These are phyloP conservation scores for Acestrorhynchus altus DNA, from an alignment of 2,797 vertebrate species.

Conservation along the genomic window DNA sequence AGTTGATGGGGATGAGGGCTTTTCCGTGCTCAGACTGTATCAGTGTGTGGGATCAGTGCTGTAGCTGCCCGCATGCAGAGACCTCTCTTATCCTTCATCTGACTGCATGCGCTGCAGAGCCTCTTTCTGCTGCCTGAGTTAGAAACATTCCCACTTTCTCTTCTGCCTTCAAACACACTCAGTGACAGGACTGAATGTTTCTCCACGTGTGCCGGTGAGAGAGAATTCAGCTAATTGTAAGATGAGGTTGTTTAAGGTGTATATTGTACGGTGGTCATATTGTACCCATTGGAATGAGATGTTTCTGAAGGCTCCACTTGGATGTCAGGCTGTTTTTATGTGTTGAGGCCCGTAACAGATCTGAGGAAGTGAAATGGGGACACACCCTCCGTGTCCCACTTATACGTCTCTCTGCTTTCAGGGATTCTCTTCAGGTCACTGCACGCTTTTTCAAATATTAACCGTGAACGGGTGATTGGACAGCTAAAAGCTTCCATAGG, in stretches of 20 bases:
- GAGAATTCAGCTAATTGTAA: background rate
- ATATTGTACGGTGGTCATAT: background rate
- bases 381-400: background rate
- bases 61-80: background rate
- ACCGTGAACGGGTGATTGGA: background rate
- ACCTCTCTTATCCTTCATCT: background rate
- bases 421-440: slow-evolving; percentile 19
- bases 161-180: too few species aligned
- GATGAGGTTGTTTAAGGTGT: background rate
- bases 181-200: background rate
- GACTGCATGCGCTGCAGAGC: background rate
- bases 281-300: background rate
- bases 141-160: background rate
- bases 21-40: background rate
- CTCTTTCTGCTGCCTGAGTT: background rate
- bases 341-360: background rate
- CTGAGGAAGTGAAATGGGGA: background rate
- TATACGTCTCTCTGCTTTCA: background rate
- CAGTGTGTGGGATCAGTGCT: slow-evolving; percentile 3
- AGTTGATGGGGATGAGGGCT: background rate
- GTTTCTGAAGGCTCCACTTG: background rate
- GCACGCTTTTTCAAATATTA: slow-evolving; percentile 15
- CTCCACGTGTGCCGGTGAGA: background rate
- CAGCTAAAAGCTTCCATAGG: background rate
- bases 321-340: background rate